These are phyloP conservation scores for Drosophila tristis DNA, from an alignment of 1,140 invertebrate genomes.

Conservation along the genomic window DNA sequence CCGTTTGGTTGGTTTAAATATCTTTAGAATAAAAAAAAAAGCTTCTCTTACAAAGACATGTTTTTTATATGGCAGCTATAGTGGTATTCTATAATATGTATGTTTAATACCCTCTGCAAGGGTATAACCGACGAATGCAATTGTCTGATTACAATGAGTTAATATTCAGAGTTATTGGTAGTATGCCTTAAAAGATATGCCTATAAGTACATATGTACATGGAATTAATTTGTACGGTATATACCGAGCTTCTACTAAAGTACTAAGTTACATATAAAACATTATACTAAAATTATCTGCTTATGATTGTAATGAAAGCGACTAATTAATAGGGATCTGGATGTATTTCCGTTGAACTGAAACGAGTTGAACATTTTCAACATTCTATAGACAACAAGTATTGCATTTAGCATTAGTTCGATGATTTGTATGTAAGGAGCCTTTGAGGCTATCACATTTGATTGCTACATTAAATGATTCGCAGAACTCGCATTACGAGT, in stretches of 20 bases:
- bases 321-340: constrained; percentile 24
- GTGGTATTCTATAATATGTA: no score
- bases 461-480: constrained; percentile 49
- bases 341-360: constrained; percentile 43
- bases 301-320: constrained; percentile 30
- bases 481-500: constrained; percentile 52
- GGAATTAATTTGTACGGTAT: no score
- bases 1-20: no score
- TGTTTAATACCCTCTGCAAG: no score
- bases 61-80: no score
- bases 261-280: constrained; percentile 40
- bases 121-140: no score
- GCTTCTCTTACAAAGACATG: no score
- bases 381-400: constrained; percentile 37
- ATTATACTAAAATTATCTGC: constrained; percentile 42
- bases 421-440: constrained; percentile 67
- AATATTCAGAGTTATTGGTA: no score
- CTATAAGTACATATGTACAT: no score
- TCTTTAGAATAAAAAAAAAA: no score
- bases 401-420: constrained; percentile 52
- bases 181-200: no score
- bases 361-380: constrained; percentile 59
- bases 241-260: not conserved
- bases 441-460: constrained; percentile 78
- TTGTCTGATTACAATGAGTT: no score